These are phyloP conservation scores for Pantherophis guttatus DNA, from an alignment of 2,113 vertebrate genomes.

Conservation along the genomic window DNA sequence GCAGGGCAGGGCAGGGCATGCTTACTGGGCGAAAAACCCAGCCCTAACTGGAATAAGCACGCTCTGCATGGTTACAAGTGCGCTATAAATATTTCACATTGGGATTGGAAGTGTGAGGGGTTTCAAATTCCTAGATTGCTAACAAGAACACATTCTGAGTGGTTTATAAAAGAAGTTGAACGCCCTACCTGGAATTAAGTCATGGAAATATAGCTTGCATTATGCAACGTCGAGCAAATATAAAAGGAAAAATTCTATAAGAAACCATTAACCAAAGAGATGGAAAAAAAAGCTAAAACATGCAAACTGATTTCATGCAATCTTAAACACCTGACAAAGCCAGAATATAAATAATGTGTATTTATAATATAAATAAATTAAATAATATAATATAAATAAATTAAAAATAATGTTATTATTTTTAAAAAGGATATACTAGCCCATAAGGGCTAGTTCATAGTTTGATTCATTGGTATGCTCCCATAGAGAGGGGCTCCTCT, in stretches of 20 bases:
- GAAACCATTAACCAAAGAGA: not conserved
- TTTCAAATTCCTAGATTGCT: not conserved
- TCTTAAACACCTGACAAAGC: not conserved
- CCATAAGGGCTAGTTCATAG: not conserved
- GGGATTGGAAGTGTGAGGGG: not conserved
- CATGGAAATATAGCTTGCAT: not conserved
- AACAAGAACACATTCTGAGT: not conserved
- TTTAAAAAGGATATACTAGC: too few species aligned
- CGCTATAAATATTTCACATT: not conserved
- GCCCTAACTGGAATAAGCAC: not conserved
- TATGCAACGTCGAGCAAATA: not conserved
- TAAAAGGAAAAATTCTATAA: not conserved
- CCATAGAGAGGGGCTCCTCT: too few species aligned
- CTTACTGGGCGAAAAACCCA: not conserved
- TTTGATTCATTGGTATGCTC: not conserved
- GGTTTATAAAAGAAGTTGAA: not conserved
- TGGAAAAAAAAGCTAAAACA: not conserved
- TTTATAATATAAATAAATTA: too few species aligned
- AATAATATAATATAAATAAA: too few species aligned
- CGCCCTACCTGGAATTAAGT: not conserved
- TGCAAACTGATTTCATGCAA: not conserved
- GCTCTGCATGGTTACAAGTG: not conserved
- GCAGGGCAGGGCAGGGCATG: not conserved
- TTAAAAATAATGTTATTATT: too few species aligned
- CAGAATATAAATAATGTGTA: constrained; percentile 7